A percentile compares a stretch with the other conserved stretches of the same genome.
Evolutionary conservation across 2,797 vertebrate species (phyloP).

Genomic region (Anguilla megastoma): DNA sequence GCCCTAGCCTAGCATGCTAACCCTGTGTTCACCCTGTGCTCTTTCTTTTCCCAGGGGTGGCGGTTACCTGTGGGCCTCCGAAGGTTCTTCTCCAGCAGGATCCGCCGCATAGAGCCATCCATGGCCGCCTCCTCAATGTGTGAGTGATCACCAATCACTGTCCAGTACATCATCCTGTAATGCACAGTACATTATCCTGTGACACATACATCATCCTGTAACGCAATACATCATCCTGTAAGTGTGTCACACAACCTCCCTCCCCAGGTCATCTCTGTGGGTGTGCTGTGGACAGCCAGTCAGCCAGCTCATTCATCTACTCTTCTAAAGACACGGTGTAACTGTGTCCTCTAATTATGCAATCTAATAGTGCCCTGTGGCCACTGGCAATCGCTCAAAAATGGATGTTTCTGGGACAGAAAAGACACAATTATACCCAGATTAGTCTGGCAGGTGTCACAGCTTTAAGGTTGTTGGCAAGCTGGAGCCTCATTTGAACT

Average conservation of each 20-base stretch:
- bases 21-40: neutral
- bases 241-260: too few species aligned
- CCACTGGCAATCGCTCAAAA: neutral
- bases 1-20: neutral
- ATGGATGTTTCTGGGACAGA: neutral
- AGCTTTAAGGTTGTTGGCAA: neutral
- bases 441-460: neutral
- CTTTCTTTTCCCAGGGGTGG: constrained; percentile 8
- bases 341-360: neutral
- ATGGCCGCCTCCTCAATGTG: constrained; percentile 96
- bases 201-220: too few species aligned
- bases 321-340: neutral
- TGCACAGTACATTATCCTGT: too few species aligned
- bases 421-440: neutral
- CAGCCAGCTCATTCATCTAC: neutral
- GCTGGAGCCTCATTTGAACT: neutral
- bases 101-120: constrained; percentile 91
- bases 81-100: constrained; percentile 91
- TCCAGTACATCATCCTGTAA: constrained; percentile 98
- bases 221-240: too few species aligned
- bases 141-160: constrained; percentile 91
- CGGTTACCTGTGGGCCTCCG: constrained; percentile 90
- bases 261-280: neutral
- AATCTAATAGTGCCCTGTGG: neutral
- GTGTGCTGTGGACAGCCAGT: neutral